Base-by-base conservation (phyloP, 2,113 vertebrate genomes). In the Mus spicilegus region DNA sequence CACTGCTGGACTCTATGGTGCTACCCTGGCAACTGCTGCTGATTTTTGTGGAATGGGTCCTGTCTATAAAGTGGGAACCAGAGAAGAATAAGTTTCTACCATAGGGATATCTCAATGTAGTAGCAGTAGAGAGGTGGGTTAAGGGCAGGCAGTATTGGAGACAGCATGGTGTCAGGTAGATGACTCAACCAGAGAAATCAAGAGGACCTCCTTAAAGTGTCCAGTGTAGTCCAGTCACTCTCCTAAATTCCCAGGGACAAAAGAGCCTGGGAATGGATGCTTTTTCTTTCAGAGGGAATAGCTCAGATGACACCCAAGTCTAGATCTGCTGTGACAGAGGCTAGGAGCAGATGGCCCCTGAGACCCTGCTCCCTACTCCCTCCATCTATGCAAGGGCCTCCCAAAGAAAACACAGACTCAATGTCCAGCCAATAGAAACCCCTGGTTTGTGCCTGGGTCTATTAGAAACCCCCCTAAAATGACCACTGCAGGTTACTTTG, bases 251-350 rank as follows among this genome's bases (percentile, higher is more conserved):
- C 88, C n/a, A 95, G 36, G 36, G n/a, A 86, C 6, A 94, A 78
- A 90, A 54, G 91, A 91, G 1, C 9, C 26, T 49, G 4, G 8
- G 17, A 51, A 77, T 14, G 36, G 8, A 54, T 24, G 0, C 58
- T 28, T 65, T 85, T 92, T 73, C 51, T 92, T 89, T 8, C 16
- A 89, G 49, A 95, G 28, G 65, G 89, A 96, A 77, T 80, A 76
- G 14, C 28, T 88, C 46, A 87, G 54, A 51, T 69, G 54, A 58
- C 36, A 87, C 89, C 49, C 51, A 92, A 42, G 72, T 56, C 33
- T 26, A 90, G 51, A 36, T 46, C 49, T 67, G 6, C 46, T 76
- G 63, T 49, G 33, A 33, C 33, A 6, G 24, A 86, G 28, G 1
- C 85, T 73, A 42, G 78, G 19, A 56, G 46, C 19, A 77, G 54